A percentile compares a stretch with the other conserved stretches of the same genome.
Conservation (phyloP, 2,797 vertebrate genomes). For the Ciconia nigra region DNA sequence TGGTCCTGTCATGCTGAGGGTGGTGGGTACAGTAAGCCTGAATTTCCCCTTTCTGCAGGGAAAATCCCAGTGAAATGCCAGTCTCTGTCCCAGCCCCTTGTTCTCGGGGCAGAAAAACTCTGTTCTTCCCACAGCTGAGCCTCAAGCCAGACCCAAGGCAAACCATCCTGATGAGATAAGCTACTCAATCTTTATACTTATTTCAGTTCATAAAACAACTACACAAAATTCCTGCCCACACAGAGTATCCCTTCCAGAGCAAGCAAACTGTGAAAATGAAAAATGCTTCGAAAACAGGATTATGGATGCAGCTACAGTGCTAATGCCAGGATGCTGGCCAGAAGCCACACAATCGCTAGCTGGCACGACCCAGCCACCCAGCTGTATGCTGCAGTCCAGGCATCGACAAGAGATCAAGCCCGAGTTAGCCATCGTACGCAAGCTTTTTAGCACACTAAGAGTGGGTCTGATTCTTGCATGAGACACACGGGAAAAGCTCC, state of each 20-base stretch:
- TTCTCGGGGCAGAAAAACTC: background rate
- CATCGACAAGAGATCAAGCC: background rate
- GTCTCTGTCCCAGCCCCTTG: background rate
- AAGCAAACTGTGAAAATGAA: background rate
- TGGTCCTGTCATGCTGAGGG: no score
- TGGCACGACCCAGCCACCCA: background rate
- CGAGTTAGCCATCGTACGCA: accelerated
- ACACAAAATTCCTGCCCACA: background rate
- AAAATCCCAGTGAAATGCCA: background rate
- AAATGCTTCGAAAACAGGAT: background rate
- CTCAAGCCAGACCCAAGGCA: background rate
- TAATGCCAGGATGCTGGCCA: background rate
- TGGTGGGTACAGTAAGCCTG: background rate
- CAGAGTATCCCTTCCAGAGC: background rate
- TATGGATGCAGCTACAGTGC: background rate
- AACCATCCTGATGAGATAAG: background rate
- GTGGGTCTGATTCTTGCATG: no score
- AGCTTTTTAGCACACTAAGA: background rate
- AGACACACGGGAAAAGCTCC: background rate
- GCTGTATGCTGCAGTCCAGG: background rate
- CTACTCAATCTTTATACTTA: background rate
- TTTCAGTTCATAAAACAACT: background rate
- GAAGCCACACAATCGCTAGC: background rate
- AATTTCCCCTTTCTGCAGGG: background rate
- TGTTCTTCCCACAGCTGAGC: background rate